These are phyloP conservation scores for Mionectes macconnelli DNA, from an alignment of 2,113 vertebrate genomes.

Conservation along the genomic window DNA sequence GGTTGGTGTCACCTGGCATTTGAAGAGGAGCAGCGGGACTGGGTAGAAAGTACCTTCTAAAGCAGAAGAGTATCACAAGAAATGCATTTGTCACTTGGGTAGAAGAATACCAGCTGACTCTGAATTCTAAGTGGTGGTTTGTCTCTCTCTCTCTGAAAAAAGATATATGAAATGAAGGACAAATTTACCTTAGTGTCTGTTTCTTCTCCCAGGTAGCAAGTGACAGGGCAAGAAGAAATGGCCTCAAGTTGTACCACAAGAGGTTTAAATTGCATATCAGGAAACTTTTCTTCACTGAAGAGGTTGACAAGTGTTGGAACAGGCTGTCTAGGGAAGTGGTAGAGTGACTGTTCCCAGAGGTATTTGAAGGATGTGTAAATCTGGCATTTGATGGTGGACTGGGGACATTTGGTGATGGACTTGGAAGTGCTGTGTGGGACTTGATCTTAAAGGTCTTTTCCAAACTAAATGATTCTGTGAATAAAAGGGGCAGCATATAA, in stretches of 20 bases:
- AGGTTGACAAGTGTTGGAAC: background rate
- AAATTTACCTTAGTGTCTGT: background rate
- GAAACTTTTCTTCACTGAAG: background rate
- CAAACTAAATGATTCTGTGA: background rate
- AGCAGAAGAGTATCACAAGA: background rate
- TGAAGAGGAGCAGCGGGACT: background rate
- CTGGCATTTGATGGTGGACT: background rate
- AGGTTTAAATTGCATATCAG: background rate
- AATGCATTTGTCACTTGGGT: background rate
- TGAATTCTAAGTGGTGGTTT: background rate
- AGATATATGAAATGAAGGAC: background rate
- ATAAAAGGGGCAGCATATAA: background rate
- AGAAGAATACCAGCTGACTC: background rate
- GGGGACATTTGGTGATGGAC: background rate
- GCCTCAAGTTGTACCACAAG: background rate
- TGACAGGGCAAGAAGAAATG: background rate
- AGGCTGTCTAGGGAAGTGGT: background rate
- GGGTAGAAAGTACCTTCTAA: background rate
- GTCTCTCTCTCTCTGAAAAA: background rate
- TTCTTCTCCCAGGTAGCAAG: background rate
- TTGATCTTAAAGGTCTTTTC: background rate
- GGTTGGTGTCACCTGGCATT: background rate
- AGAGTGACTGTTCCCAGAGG: background rate
- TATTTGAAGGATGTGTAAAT: background rate
- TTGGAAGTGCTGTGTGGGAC: background rate